Percentiles rank a stretch among this genome's conserved stretches.
Evolutionary conservation across 2,888 invertebrate genomes (phyloP).

Genomic region (Sphecodes monilicornis): DNA sequence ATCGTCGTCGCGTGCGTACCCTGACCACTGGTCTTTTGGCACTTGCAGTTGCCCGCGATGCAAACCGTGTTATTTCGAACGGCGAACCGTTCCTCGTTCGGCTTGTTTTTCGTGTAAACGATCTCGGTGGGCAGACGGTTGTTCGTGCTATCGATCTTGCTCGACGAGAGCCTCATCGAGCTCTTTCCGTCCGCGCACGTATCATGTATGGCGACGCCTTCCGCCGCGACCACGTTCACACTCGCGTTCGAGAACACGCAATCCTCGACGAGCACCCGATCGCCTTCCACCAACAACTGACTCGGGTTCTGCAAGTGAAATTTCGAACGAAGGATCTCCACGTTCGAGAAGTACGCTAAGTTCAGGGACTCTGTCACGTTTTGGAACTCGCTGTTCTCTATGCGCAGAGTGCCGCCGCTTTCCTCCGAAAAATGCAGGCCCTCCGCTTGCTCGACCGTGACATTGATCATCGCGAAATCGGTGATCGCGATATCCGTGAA

Average conservation of each 20-base stretch:
- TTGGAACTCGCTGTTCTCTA: conserved; percentile 68
- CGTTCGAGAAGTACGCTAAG: conserved; percentile 69
- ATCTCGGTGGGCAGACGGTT: conserved; percentile 77
- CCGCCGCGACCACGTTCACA: conserved; percentile 70
- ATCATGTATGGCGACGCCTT: conserved; percentile 62
- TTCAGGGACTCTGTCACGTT: conserved; percentile 69
- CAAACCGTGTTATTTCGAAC: conserved; percentile 76
- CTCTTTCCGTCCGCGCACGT: conserved; percentile 78
- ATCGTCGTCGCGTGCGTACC: neutral
- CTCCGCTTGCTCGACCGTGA: conserved; percentile 69
- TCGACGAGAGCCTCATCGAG: conserved; percentile 73
- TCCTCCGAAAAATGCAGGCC: conserved; percentile 69
- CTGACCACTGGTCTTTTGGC: conserved; percentile 67
- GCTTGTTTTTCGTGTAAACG: conserved; percentile 65
- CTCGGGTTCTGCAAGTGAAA: conserved; percentile 73
- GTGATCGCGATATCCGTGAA: conserved; percentile 65
- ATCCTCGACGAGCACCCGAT: conserved; percentile 61
- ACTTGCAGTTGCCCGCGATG: conserved; percentile 77
- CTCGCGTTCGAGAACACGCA: conserved; percentile 74
- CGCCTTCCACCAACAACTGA: conserved; percentile 70
- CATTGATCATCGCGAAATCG: conserved; percentile 71
- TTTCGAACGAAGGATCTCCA: conserved; percentile 71
- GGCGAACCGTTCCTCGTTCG: conserved; percentile 38
- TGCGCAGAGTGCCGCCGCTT: conserved; percentile 64
- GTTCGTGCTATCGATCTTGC: conserved; percentile 66